These are phyloP conservation scores for Ptiloglossa arizonensis DNA, from an alignment of 1,140 invertebrate genomes.

Conservation along the genomic window DNA sequence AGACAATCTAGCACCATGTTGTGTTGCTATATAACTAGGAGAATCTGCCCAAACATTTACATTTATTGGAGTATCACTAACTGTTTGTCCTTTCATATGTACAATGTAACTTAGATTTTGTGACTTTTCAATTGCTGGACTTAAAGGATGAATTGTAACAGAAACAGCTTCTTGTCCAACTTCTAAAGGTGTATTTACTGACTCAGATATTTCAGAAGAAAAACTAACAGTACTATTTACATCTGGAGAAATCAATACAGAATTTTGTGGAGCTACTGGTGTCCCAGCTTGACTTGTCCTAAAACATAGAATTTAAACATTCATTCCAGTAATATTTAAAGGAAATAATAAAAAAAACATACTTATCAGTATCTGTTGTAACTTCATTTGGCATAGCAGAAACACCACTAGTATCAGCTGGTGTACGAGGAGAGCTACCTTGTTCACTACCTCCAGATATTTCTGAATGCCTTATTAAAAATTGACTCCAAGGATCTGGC, in stretches of 20 bases:
- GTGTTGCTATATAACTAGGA: constrained; percentile 75
- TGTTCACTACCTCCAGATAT: constrained; percentile 82
- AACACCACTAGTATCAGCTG: constrained; percentile 82
- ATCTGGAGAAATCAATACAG: constrained; percentile 71
- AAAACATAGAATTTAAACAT: constrained; percentile 32
- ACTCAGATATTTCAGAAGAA: constrained; percentile 72
- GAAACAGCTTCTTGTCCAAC: constrained; percentile 81
- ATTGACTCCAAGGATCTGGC: constrained; percentile 92
- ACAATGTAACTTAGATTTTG: constrained; percentile 56
- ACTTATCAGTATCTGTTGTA: constrained; percentile 77
- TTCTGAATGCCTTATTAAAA: constrained; percentile 85
- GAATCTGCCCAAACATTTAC: constrained; percentile 84
- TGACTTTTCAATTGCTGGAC: constrained; percentile 82
- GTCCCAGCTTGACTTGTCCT: constrained; percentile 79
- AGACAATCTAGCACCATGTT: constrained; percentile 89
- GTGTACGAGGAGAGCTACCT: constrained; percentile 85
- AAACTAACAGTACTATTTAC: constrained; percentile 69
- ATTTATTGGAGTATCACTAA: constrained; percentile 83
- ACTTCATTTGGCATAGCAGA: constrained; percentile 82
- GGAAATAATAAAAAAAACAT: constrained; percentile 10
- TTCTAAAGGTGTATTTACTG: constrained; percentile 73
- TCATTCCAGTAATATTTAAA: constrained; percentile 2
- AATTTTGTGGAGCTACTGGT: constrained; percentile 72
- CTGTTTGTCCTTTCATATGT: constrained; percentile 62
- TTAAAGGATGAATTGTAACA: constrained; percentile 84